phyloP scores from a whole-genome alignment of 2,113 vertebrate genomes.

The Tachysurus fulvidraco region DNA sequence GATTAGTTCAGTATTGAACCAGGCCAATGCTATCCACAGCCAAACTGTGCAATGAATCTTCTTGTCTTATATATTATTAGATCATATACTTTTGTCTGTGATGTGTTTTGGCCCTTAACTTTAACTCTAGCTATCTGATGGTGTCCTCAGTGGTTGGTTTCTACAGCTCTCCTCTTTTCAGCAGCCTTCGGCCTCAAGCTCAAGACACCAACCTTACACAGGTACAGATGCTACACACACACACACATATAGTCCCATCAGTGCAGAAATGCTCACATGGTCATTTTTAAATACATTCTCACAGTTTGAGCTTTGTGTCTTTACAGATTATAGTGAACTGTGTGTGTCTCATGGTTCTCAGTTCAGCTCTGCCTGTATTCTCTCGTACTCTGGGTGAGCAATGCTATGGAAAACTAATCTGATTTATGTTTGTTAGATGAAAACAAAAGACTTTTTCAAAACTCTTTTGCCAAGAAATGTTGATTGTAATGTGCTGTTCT shows the following conservation, averaged over 20 bases:
- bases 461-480: neutral
- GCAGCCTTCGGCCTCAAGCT: slow-evolving; percentile 78
- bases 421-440: neutral
- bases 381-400: slow-evolving; percentile 92
- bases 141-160: slow-evolving; percentile 92
- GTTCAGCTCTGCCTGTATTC: slow-evolving; percentile 93
- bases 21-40: neutral
- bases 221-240: slow-evolving; percentile 67
- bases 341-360: slow-evolving; percentile 90
- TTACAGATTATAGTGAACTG: slow-evolving; percentile 94
- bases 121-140: slow-evolving; percentile 87
- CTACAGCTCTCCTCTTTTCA: slow-evolving; percentile 92
- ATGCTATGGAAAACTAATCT: neutral
- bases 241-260: no score
- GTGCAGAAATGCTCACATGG: neutral
- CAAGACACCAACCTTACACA: slow-evolving; percentile 91
- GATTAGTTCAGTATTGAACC: neutral
- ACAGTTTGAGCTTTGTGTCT: slow-evolving; percentile 17
- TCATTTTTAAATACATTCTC: neutral
- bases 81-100: neutral
- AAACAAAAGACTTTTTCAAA: neutral
- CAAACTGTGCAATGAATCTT: no score
- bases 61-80: neutral
- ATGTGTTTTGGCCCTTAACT: slow-evolving; percentile 57
- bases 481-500: slow-evolving; percentile 20